A percentile compares a stretch with the other conserved stretches of the same genome.
These are phyloP conservation scores for Metacarcinus magister DNA, from an alignment of 2,888 invertebrate genomes.

Conservation along the genomic window DNA sequence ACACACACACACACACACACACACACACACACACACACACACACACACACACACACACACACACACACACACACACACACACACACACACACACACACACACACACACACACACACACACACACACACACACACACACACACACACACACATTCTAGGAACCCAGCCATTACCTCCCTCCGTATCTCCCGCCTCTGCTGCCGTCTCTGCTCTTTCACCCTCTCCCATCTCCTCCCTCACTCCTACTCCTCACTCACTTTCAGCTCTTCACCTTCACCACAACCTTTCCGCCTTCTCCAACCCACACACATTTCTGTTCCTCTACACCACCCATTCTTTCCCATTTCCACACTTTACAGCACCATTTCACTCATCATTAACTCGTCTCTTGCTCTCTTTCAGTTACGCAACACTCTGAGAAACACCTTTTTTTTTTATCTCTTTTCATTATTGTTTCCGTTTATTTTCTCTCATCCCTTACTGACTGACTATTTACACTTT, in stretches of 20 bases:
- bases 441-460: neutral
- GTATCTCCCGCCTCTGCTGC: neutral
- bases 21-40: neutral
- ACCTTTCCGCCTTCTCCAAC: neutral
- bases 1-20: neutral
- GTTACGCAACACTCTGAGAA: neutral
- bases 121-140: constrained; percentile 46
- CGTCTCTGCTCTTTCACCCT: neutral
- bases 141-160: constrained; percentile 22
- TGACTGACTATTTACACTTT: neutral
- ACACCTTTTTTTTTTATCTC: neutral
- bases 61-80: neutral
- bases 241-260: constrained; percentile 28
- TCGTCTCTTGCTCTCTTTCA: neutral
- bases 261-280: neutral
- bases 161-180: neutral
- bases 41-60: neutral
- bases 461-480: neutral
- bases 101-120: constrained; percentile 21
- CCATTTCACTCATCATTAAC: neutral
- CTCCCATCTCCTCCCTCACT: neutral
- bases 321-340: neutral
- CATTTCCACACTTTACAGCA: neutral
- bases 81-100: neutral
- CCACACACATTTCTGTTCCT: constrained; percentile 7